These are phyloP conservation scores for Gallirallus australis DNA, from an alignment of 2,797 vertebrate species.

Conservation along the genomic window DNA sequence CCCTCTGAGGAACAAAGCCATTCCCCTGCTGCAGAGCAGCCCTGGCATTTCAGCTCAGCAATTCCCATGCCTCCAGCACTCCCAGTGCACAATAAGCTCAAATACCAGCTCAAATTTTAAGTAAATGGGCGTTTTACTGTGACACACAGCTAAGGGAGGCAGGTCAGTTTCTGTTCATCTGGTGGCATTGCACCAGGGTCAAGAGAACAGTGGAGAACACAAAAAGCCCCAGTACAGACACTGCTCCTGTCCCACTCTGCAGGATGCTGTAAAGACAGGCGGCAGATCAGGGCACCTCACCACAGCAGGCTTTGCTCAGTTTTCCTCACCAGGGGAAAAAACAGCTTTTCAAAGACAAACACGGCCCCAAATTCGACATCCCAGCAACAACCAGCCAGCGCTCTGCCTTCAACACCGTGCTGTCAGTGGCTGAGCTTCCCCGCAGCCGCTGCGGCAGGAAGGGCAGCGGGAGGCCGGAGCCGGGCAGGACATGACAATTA, in stretches of 20 bases:
- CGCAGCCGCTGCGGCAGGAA: neutral
- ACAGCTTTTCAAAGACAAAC: neutral
- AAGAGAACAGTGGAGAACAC: neutral
- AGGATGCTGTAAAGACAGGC: neutral
- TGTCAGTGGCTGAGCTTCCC: neutral
- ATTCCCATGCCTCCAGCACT: neutral
- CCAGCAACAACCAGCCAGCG: neutral
- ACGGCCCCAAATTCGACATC: rapidly evolving
- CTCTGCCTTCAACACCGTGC: rapidly evolving
- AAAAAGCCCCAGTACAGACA: neutral
- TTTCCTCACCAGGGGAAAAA: neutral
- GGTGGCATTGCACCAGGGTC: neutral
- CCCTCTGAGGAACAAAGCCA: neutral
- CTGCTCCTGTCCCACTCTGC: neutral
- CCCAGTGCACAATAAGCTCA: neutral
- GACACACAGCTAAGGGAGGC: neutral
- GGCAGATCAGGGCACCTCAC: neutral
- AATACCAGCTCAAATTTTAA: neutral
- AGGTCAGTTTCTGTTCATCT: neutral
- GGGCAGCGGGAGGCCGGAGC: neutral
- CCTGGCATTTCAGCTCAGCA: neutral
- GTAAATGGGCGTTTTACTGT: neutral
- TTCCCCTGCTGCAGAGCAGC: neutral
- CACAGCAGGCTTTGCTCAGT: neutral
- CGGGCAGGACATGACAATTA: neutral